Conservation (phyloP, 2,888 invertebrate species). For the Homarus gammarus region DNA sequence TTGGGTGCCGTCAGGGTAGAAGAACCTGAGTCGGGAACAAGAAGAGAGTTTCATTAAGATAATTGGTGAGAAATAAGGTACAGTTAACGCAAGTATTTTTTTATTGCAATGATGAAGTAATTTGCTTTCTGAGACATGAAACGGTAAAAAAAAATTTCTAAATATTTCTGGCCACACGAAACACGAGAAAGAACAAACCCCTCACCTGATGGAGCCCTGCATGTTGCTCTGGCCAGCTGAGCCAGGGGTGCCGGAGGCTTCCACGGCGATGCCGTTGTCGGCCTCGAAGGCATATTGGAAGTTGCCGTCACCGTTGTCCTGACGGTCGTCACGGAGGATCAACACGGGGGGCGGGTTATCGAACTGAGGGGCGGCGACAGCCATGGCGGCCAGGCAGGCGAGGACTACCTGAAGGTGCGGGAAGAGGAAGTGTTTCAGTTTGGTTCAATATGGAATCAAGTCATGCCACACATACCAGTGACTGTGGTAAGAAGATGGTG, state of each 20-base stretch:
- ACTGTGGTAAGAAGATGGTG: too few relatives aligned
- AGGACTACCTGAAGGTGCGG: conserved; percentile 34
- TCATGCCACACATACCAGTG: too few relatives aligned
- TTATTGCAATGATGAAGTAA: too few relatives aligned
- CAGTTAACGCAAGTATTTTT: too few relatives aligned
- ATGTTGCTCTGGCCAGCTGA: conserved; percentile 48
- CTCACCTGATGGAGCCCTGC: conserved; percentile 30
- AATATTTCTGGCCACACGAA: too few relatives aligned
- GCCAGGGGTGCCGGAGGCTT: conserved; percentile 31
- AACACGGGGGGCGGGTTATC: neutral
- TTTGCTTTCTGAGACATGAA: too few relatives aligned
- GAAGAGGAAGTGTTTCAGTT: too few relatives aligned
- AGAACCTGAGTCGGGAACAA: neutral
- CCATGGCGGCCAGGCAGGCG: conserved; percentile 43
- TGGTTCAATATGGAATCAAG: too few relatives aligned
- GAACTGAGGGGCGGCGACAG: conserved; percentile 36
- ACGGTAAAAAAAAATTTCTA: too few relatives aligned
- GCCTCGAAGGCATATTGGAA: conserved; percentile 45
- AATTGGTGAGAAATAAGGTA: neutral
- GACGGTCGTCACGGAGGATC: conserved; percentile 15
- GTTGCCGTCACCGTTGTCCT: conserved; percentile 20
- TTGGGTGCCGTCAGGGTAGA: neutral
- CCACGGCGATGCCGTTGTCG: conserved; percentile 29
- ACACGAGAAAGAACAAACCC: too few relatives aligned
- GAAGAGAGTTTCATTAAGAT: neutral